Base-by-base conservation (phyloP, 2,113 vertebrate species). In the Hystrix brachyura region DNA sequence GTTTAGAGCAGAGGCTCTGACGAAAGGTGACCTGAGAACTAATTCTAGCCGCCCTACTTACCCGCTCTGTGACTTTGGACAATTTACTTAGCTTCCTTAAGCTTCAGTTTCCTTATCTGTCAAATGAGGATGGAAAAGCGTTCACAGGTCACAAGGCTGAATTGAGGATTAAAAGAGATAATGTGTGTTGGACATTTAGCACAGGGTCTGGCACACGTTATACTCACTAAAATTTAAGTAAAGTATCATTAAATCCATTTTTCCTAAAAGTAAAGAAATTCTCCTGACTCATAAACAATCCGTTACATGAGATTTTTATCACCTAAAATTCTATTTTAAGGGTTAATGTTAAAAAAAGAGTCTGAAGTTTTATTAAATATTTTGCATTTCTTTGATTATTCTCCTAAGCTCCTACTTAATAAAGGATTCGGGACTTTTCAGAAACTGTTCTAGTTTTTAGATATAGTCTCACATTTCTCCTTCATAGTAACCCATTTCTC, bases 61-160 rank as follows among this genome's bases (percentile, higher is more conserved):
- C 72, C 32, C 25, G 34, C 51, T 76, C 34, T 87, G 38, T 87
- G 64, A 92, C 29, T 96, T 71, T 79, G 82, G 55, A 93, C 69
- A 87, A 81, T 93, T 97, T 87, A 84, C 62, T 93, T 84, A 78
- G 53, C 60, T 82, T 79, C 51, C 48, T 34, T 95, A 95, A 95
- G 78, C 53, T 78, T 87, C 57, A 19, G 17, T 94, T 87, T 95
- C 59, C 67, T 94, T 78, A 90, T 87, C 87, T 94, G 46, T 85
- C 88, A 92, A 95, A 93, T 67, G 55, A 82, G 32, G 80, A 72
- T 53, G 64, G 80, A 81, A 78, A 80, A 18, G 3, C 55, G 25
- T 43, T 93, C 87, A 71, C 3, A 71, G 57, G 83, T 76, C 43
- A 53, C 21, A 78, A 19, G 81, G 11, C 55, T 82, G 17, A 72